Base-by-base conservation (phyloP, 1,140 invertebrate species). In the Meloidogyne floridensis region DNA sequence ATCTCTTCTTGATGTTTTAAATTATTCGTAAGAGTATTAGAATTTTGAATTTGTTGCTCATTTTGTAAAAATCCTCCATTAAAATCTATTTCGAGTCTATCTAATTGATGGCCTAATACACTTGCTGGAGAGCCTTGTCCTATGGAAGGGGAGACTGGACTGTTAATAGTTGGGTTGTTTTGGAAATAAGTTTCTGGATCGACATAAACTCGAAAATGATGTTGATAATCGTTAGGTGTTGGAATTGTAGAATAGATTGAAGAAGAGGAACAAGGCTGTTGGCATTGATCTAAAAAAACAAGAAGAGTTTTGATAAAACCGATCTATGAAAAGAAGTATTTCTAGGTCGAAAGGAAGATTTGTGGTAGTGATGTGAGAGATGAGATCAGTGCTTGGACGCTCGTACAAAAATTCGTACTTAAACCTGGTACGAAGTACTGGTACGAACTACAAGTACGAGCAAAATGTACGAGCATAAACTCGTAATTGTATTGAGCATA, bases 1-100 rank as follows among this genome's bases (percentile, higher is more conserved):
- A 86, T 86, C 18, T 87, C 65, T 18, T 79, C 85, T 81, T 84
- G 71, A n/a, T 80, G 85, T 1, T 80, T 53, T 47, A 43, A n/a
- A 6, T 74, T 65, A 79, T 56, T 47, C 6, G n/a, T 76, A 18
- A 11, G 43, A 32, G 15, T 74, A 32, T 53, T 56, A 32, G 32
- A 2, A 84, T 7, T 77, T 81, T 65, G 77, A 59, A 20, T 75
- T 11, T 75, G 13, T 75, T 75, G 6, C 13, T 59, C 20, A 54
- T 53, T 65, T 15, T 20, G 8, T 32, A 72, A 47, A 43, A 15
- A 13, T 15, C 51, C 75, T 65, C 32, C 75, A 13, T 72, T 80
- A 51, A 53, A 56, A 18, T n/a, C 32, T 77, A 47, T 20, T 80
- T 20, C 47, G 18, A 53, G 47, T 20, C 5, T 32, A 72, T 56